Base-by-base conservation (phyloP, 2,113 vertebrate species). In the Podilymbus podiceps region DNA sequence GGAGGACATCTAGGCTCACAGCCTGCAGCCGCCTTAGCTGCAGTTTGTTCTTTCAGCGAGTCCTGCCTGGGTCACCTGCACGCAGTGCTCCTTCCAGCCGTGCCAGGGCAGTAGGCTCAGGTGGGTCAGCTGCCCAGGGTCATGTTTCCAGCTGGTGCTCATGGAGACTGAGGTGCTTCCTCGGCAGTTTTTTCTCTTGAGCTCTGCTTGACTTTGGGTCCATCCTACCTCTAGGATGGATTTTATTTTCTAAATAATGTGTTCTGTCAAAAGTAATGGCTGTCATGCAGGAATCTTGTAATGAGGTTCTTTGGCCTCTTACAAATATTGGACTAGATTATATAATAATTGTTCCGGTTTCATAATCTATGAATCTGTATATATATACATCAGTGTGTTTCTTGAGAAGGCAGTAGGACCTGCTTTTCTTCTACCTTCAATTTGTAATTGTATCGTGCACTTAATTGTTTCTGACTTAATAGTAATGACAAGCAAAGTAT, bases 261-360 rank as follows among this genome's bases (percentile, higher is more conserved):
- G 63, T 83, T 94, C 75, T 95, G 75, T 90, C 75, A 92, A 8
- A 90, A 90, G 67, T 88, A 58, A 44, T 63, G 82, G 85, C 50
- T 85, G 82, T 86, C 91, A 47, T 2, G 5, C 50, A 77, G 67
- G 64, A 83, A 60, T 93, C 71, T 91, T 74, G 56, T 89, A 27
- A 66, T 0, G 1, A 62, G 93, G 80, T 91, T 85, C 30, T 82
- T 50, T 81, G 50, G 55, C 79, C 72, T 76, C 86, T 74, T 92
- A 68, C n/a, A 94, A 89, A 31, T 89, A 76, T 47, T 91, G 55
- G 20, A 52, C 21, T 92, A 28, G 35, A 69, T 96, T 91, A 90
- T 23, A 2, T 89, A 96, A 75, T 56, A 66, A 44, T 68, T 90
- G 30, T 64, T 90, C 35, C 50, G 31, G 47, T 92, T 96, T 74